Evolutionary conservation across 2,113 vertebrate genomes (phyloP), one percentile per base, ranked within the genome.

Genomic region (Albula glossodonta): DNA sequence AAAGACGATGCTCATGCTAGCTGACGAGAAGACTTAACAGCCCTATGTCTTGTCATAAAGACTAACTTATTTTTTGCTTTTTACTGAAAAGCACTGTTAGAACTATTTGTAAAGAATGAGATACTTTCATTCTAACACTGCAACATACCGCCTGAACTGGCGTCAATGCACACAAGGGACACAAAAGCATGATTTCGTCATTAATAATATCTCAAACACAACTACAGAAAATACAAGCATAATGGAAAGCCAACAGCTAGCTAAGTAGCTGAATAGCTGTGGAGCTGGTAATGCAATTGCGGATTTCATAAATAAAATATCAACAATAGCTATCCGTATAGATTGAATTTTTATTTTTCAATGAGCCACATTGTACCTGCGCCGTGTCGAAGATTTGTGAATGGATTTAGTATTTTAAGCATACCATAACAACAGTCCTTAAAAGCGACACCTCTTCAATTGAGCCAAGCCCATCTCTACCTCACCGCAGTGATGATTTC

Each of bases 391-490:
- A 25, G 15, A 41, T 56, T 70, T 70, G 49, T 83, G 82, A 70
- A 83, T 83, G 82, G 17, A 84, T 25, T 19, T 25, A 25, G 74
- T 53, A 84, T 52, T 78, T 78, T 78, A 48, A 80, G 51, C 31
- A 17, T 83, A 25, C 53, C 74, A 79, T 79, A 48, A 78, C 53
- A 60, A 50, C 77, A 52, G 49, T 51, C 17, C 70, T 50, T 53
- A 31, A 84, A 78, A 84, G 83, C 70, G 66, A 78, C 19, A 84
- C 41, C 49, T 19, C 22, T 52, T 77, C 17, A 17, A 84, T 49
- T 84, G 90, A 90, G 90, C 92, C 93, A 91, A 95, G 91, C 92
- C 93, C 93, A 92, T 93, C 91, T 85, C 19, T 63, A 85, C 87
- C 22, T 56, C 57, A 66, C 2, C 60, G 51, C 83, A 86, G 81